Base-by-base conservation (phyloP, 2,113 vertebrate species). In the Micronycteris hirsuta region DNA sequence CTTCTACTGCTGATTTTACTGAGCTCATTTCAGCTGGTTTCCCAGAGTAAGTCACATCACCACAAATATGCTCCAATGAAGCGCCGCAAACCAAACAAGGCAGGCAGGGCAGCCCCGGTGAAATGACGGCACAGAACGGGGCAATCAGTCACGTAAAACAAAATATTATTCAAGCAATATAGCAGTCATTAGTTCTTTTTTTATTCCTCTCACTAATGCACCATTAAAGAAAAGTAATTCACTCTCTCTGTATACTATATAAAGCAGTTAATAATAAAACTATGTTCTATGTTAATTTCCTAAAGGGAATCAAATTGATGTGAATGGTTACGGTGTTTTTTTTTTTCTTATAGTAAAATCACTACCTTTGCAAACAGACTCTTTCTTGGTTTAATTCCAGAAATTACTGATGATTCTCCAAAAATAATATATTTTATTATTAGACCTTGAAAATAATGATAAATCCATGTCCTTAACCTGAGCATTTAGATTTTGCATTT, bases 221-320 rank as follows among this genome's bases (percentile, higher is more conserved):
- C 4, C 45, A 86, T 38, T 43, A 96, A 95, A 65, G 61, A 89
- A 89, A 92, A 91, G 36, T 28, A 93, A 47, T 87, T 95, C 58
- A 80, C 45, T 70, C 43, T 71, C 33, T 92, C 28, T 86, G 20
- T 14, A 24, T 76, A 54, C 0, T 33, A 63, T 38, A 68, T 10
- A 63, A 81, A 56, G 80, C 56, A 45, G 49, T 65, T 82, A 41
- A 63, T 61, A 77, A 91, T 63, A 65, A 65, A 96, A 91, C 47
- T 86, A 16, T 68, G n/a, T 9, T 58, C 67, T 73, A 31, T 47
- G 43, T 70, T 67, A 81, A 71, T 81, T 95, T 84, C 54, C 31
- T 91, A 52, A 88, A 86, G 49, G 49, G 26, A 94, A 74, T 49
- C 43, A 89, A 68, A 85, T 94, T 81, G 63, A 19, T 65, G 24